Conservation (phyloP, 2,113 vertebrate species). For the Cyprinodon brontotheroides region DNA sequence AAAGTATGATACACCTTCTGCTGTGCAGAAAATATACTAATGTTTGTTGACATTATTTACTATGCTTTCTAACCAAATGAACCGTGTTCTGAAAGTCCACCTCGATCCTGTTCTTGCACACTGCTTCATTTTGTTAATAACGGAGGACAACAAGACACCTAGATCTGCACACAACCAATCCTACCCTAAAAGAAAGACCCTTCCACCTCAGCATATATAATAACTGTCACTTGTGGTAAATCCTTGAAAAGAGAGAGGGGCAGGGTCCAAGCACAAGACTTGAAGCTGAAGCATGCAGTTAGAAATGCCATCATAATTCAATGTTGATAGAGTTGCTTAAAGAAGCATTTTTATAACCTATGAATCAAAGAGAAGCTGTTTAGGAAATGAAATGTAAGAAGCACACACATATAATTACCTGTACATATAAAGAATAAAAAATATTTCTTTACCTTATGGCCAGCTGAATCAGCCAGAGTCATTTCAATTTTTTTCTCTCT, state of each 20-base stretch:
- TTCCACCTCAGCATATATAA: neutral
- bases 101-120: neutral
- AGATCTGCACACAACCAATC: neutral
- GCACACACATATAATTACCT: neutral
- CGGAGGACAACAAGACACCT: neutral
- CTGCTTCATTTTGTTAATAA: neutral
- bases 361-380: neutral
- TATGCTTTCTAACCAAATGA: too few relatives aligned
- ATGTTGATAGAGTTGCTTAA: neutral
- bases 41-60: too few relatives aligned
- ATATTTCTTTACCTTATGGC: neutral
- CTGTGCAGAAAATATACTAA: too few relatives aligned
- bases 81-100: too few relatives aligned
- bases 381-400: neutral
- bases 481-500: neutral
- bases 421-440: too few relatives aligned
- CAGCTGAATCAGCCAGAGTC: neutral
- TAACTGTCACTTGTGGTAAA: neutral
- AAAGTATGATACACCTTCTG: too few relatives aligned
- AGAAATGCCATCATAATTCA: neutral
- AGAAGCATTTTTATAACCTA: neutral
- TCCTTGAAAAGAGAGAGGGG: neutral
- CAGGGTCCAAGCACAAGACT: neutral
- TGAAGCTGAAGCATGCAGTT: neutral
- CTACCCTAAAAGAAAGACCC: neutral